Evolutionary conservation across 2,888 invertebrate species (phyloP).

Genomic region (Eretmocerus hayati): DNA sequence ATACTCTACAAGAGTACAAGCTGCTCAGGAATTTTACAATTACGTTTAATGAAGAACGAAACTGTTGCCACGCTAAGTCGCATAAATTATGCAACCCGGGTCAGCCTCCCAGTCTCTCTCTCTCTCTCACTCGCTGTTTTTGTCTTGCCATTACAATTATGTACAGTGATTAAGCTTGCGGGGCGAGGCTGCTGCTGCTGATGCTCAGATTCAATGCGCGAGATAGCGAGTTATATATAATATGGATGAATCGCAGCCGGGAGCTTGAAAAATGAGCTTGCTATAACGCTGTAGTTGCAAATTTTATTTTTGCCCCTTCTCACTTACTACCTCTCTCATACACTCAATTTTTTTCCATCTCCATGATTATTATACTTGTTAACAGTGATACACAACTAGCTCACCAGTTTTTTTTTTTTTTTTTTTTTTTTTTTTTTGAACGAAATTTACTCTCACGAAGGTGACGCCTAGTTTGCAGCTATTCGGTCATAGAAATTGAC

Average conservation of each 20-base stretch:
- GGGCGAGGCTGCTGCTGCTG: neutral
- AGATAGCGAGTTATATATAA: slow-evolving; percentile 1
- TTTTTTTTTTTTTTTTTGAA: no score
- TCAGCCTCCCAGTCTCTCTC: neutral
- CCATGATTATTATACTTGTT: slow-evolving; percentile 8
- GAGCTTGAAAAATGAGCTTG: neutral
- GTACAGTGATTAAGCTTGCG: slow-evolving; percentile 14
- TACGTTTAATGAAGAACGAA: slow-evolving; percentile 23
- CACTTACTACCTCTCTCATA: neutral
- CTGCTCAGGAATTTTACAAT: slow-evolving; percentile 21
- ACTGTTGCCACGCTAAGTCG: slow-evolving; percentile 17
- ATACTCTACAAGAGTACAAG: neutral
- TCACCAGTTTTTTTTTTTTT: slow-evolving; percentile 10
- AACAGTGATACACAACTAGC: slow-evolving; percentile 9
- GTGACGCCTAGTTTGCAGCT: no score
- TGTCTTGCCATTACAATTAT: slow-evolving; percentile 18
- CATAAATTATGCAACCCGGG: slow-evolving; percentile 18
- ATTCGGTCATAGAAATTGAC: no score
- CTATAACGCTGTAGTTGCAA: no score
- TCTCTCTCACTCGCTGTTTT: slow-evolving; percentile 6
- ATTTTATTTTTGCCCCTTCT: neutral
- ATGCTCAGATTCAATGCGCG: slow-evolving; percentile 2
- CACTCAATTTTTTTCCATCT: no score
- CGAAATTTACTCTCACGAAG: no score
- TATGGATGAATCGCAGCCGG: neutral